Evolutionary conservation across 2,113 vertebrate genomes (phyloP).

Genomic region (Pelecanus crispus): DNA sequence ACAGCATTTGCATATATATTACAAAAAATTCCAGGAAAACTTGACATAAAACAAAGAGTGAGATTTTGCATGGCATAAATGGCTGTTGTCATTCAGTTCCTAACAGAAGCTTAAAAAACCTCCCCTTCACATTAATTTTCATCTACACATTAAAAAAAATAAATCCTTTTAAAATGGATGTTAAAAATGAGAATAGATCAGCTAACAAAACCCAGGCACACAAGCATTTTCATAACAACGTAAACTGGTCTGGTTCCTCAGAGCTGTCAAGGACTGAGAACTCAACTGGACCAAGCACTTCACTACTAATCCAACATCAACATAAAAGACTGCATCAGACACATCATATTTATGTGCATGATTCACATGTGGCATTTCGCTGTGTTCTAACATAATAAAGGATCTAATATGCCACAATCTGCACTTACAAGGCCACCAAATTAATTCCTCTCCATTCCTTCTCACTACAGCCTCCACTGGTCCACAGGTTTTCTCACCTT

Average conservation of each 20-base stretch:
- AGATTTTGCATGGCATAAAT: neutral
- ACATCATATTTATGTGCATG: neutral
- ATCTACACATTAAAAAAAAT: neutral
- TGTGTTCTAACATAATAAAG: neutral
- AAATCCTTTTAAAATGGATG: neutral
- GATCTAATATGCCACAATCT: neutral
- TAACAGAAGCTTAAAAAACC: neutral
- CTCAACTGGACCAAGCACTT: neutral
- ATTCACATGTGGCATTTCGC: neutral
- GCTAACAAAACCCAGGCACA: neutral
- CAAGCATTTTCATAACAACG: neutral
- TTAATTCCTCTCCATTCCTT: neutral
- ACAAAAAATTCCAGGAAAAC: neutral
- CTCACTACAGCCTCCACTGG: neutral
- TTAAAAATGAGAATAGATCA: neutral
- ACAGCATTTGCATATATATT: neutral
- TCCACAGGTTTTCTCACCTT: neutral
- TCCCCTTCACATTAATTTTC: neutral
- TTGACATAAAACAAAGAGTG: neutral
- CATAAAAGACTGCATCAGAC: neutral
- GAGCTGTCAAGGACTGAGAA: neutral
- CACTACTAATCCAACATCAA: neutral
- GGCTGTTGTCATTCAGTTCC: neutral
- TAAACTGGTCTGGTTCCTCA: neutral
- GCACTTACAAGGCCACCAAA: neutral